Evolutionary conservation across 92 coral and sea anemone species (phyloP), one percentile per base, ranked within the genome.

Genomic region (Epizoanthus illoricatus): DNA sequence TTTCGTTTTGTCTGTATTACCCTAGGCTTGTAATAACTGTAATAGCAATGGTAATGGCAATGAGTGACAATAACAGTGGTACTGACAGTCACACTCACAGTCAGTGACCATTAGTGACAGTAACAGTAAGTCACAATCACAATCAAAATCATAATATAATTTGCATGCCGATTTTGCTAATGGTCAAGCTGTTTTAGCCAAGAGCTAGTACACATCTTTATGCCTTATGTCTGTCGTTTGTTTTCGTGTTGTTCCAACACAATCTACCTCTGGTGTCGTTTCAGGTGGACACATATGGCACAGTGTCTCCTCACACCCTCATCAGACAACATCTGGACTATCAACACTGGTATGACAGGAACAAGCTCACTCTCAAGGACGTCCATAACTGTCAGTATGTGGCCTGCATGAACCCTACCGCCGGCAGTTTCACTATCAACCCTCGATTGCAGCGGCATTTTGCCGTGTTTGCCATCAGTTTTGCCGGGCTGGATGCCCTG

Each of bases 321-420:
- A 97, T 97, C 84, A 85, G 99, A 75, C 99, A 97, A 79, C 97
- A 97, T 85, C 76, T 97, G 75, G 99, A 97, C 84, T 97, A 97
- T 87, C 90, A 85, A 73, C 99, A 97, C 81, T 97, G 98, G 98
- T 97, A 91, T 61, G 99, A 97, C 86, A 87, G 99, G 85, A 85
- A 86, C 68, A 97, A 97, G 89, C 89, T 97, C n/a, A 90, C 91
- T 5, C 86, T 97, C 58, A 97, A 97, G 81, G 99, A 97, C 39
- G 91, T 97, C 39, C 94, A 92, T 78, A 97, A 97, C 83, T 94
- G 98, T 69, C 99, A 97, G 88, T 97, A 94, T 81, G 91, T 97
- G n/a, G 99, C 99, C 15, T 97, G 99, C 16, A 97, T 97, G 99
- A 97, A 97, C 79, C 99, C 99, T 56, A 97, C 99, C 7, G 98